Evolutionary conservation across 92 coral and sea anemone species (phyloP).

Genomic region (Palythoa grandis): DNA sequence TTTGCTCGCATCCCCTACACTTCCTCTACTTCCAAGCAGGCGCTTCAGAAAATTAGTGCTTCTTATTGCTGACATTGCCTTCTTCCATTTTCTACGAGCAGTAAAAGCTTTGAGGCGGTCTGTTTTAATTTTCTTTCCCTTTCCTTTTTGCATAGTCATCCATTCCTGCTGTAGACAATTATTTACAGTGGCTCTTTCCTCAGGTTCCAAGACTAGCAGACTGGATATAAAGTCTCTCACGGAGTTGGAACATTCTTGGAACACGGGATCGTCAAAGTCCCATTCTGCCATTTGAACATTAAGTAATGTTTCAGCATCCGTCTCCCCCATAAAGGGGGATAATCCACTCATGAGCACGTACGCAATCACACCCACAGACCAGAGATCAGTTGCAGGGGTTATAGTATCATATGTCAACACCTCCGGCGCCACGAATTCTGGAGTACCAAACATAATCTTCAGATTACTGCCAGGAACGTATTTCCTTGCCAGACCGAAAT

Average conservation of each 20-base stretch:
- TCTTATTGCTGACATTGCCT: conserved; percentile 96
- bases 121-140: conserved; percentile 86
- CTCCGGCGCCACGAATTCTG: conserved; percentile 99
- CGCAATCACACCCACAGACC: conserved; percentile 99
- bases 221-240: conserved; percentile 88
- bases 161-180: conserved; percentile 82
- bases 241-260: conserved; percentile 87
- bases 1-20: conserved; percentile 61
- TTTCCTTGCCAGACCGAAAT: conserved; percentile 94
- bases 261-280: conserved; percentile 99
- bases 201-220: conserved; percentile 75
- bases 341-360: conserved; percentile 95
- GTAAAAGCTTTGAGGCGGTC: conserved; percentile 97
- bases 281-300: conserved; percentile 92
- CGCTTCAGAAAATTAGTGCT: conserved; percentile 97
- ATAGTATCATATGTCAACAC: conserved; percentile 91
- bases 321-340: conserved; percentile 98
- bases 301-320: conserved; percentile 93
- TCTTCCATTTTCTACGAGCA: conserved; percentile 96
- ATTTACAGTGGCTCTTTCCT: conserved; percentile 71
- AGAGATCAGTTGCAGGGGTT: conserved; percentile 95
- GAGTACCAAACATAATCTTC: conserved; percentile 99
- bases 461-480: conserved; percentile 92
- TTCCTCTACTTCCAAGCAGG: conserved; percentile 84
- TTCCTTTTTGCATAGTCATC: conserved; percentile 79